A percentile compares a stretch with the other conserved stretches of the same genome.
Conservation (phyloP, 2,797 vertebrate species). For the Potorous gilbertii region DNA sequence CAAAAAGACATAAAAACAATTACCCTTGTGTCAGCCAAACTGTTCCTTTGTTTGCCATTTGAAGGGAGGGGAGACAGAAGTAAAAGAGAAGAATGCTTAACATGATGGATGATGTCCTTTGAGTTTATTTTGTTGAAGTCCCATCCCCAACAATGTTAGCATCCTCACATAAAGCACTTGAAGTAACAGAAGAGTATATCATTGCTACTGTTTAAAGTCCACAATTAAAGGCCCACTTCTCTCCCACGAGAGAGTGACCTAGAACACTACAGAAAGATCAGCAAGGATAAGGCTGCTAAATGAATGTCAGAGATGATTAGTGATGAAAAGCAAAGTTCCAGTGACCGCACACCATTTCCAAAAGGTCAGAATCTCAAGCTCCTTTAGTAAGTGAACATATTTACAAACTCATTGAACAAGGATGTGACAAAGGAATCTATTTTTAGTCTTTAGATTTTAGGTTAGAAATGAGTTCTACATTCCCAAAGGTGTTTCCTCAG, state of each 20-base stretch:
- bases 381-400: conserved; percentile 65
- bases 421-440: conserved; percentile 43
- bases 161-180: conserved; percentile 65
- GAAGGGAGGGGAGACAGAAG: conserved; percentile 2
- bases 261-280: conserved; percentile 64
- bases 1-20: conserved; percentile 48
- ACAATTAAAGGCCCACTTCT: conserved; percentile 64
- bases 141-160: conserved; percentile 62
- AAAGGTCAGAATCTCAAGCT: conserved; percentile 70
- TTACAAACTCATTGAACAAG: conserved; percentile 68
- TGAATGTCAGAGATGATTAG: conserved; percentile 68
- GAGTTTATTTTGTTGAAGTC: conserved; percentile 59
- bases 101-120: conserved; percentile 58
- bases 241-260: conserved; percentile 63
- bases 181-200: conserved; percentile 56
- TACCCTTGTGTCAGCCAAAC: conserved; percentile 33
- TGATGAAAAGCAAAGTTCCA: conserved; percentile 78
- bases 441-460: conserved; percentile 58
- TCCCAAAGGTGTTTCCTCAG: background rate
- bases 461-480: conserved; percentile 56
- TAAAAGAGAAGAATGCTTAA: conserved; percentile 66
- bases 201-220: conserved; percentile 65
- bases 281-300: conserved; percentile 65
- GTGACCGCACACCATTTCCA: conserved; percentile 68
- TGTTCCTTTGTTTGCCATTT: conserved; percentile 54